phyloP scores from a whole-genome alignment of 1,140 invertebrate genomes.

The Matsumurasca onukii region DNA sequence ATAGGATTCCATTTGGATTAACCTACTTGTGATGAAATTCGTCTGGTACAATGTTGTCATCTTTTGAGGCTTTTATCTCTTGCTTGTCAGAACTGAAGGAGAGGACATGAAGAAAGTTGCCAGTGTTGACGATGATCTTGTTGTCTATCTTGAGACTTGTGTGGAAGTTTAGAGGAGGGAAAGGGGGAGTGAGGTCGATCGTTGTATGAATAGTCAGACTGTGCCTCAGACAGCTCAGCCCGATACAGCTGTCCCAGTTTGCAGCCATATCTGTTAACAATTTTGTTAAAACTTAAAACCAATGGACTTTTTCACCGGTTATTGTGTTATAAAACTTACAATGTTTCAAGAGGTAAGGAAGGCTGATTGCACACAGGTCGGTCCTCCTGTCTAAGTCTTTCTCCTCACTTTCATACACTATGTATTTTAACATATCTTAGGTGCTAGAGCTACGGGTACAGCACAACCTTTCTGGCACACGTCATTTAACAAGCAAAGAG shows the following conservation, averaged over 20 bases:
- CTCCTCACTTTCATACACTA: too few relatives aligned
- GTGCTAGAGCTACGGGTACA: too few relatives aligned
- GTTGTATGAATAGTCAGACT: constrained; percentile 68
- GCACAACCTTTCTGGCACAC: too few relatives aligned
- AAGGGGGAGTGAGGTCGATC: constrained; percentile 64
- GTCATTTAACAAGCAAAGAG: too few relatives aligned
- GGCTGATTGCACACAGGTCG: too few relatives aligned
- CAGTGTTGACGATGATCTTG: constrained; percentile 68
- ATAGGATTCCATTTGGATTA: too few relatives aligned
- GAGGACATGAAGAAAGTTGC: constrained; percentile 67
- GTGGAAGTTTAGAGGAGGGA: constrained; percentile 60
- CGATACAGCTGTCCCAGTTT: constrained; percentile 58
- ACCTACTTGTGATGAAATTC: constrained; percentile 34
- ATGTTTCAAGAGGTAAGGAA: too few relatives aligned
- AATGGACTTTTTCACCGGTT: too few relatives aligned
- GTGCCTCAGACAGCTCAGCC: constrained; percentile 63
- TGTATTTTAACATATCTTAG: too few relatives aligned
- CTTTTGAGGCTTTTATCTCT: constrained; percentile 16
- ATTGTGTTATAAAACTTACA: too few relatives aligned
- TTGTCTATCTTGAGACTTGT: constrained; percentile 63
- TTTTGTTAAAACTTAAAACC: constrained; percentile 10
- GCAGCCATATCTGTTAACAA: constrained; percentile 54
- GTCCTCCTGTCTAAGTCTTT: too few relatives aligned
- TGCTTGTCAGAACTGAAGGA: constrained; percentile 53
- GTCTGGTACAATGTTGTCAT: constrained; percentile 30